phyloP scores from a whole-genome alignment of 92 coral and sea anemone species.

The Palythoa caribaeorum region DNA sequence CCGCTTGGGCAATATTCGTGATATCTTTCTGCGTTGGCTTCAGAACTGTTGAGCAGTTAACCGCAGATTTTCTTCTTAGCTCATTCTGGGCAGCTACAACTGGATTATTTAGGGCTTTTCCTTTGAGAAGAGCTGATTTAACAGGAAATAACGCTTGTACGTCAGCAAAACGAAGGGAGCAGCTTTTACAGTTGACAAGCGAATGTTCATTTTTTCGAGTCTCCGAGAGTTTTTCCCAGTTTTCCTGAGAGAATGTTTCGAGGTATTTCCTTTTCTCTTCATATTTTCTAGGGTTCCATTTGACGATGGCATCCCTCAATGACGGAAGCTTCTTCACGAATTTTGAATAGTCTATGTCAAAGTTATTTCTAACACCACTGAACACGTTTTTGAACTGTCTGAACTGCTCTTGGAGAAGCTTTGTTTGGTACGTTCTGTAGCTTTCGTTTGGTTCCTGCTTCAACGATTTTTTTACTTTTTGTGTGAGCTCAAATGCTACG shows the following conservation, averaged over 20 bases:
- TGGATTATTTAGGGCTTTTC: conserved; percentile 53
- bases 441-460: conserved; percentile 55
- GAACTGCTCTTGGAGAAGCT: conserved; percentile 59
- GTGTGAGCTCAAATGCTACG: conserved; percentile 53
- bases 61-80: background rate
- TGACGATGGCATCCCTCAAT: conserved; percentile 49
- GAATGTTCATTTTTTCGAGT: conserved; percentile 61
- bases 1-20: conserved; percentile 54
- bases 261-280: conserved; percentile 61
- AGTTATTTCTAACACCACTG: conserved; percentile 48
- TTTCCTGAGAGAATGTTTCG: conserved; percentile 57
- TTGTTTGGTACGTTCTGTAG: conserved; percentile 55
- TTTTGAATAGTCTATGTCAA: conserved; percentile 42
- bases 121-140: conserved; percentile 55
- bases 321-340: conserved; percentile 63
- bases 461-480: conserved; percentile 27
- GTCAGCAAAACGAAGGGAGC: conserved; percentile 53
- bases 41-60: conserved; percentile 22
- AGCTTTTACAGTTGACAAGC: conserved; percentile 61
- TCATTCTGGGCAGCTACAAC: conserved; percentile 30
- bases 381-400: conserved; percentile 34
- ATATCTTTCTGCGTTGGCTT: conserved; percentile 53
- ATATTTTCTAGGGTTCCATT: conserved; percentile 65
- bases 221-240: conserved; percentile 54
- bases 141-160: conserved; percentile 63